These are phyloP conservation scores for Plebejus anna DNA, from an alignment of 2,888 invertebrate species.

Conservation along the genomic window DNA sequence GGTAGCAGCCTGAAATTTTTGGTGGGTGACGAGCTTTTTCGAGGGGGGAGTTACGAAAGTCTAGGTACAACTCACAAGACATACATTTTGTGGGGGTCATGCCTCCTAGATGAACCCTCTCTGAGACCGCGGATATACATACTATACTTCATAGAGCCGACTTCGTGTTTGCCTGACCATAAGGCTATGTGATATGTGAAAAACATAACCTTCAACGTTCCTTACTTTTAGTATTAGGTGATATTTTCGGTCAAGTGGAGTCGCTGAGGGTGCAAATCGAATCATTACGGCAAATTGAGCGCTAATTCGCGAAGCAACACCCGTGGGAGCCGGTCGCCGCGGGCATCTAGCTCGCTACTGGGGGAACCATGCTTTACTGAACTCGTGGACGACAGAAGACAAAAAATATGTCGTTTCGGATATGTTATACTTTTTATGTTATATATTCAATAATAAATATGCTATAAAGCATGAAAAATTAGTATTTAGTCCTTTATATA, in stretches of 20 bases:
- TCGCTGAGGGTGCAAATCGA: constrained; percentile 60
- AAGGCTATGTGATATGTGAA: background rate
- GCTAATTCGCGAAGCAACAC: constrained; percentile 56
- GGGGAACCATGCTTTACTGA: constrained; percentile 42
- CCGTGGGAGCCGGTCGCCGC: constrained; percentile 61
- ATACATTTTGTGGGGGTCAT: no score
- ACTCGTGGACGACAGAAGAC: background rate
- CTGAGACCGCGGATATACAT: no score
- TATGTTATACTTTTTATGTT: no score
- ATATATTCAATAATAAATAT: no score
- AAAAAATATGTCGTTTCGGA: background rate
- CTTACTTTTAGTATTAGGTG: constrained; percentile 1
- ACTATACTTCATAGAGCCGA: background rate
- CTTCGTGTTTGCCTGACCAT: background rate
- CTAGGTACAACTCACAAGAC: no score
- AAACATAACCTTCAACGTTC: background rate
- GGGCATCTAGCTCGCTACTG: constrained; percentile 47
- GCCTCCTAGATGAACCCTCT: no score
- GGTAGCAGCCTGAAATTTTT: background rate
- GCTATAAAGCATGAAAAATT: no score
- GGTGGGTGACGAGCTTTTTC: no score
- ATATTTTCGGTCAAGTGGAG: constrained; percentile 44
- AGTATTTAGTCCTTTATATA: no score
- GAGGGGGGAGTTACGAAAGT: no score
- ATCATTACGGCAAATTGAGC: constrained; percentile 72